A percentile compares a stretch with the other conserved stretches of the same genome.
Conservation (phyloP, 2,797 vertebrate genomes). For the Sebastes diploproa region DNA sequence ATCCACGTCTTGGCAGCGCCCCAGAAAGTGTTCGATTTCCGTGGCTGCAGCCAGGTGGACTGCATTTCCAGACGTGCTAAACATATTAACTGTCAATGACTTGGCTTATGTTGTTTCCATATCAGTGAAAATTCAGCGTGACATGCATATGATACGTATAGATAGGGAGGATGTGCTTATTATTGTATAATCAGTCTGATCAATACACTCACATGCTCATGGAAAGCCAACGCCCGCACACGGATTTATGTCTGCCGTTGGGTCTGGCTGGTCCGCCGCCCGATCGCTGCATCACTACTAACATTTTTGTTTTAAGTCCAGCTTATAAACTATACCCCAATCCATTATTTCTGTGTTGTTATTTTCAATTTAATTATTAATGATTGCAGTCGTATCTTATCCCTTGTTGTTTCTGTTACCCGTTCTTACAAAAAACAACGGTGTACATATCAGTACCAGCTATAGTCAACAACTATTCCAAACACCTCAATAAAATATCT, state of each 20-base stretch:
- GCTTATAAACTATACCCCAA: background rate
- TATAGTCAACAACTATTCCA: background rate
- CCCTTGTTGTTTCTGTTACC: background rate
- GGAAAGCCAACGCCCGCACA: too few relatives aligned
- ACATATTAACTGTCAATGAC: background rate
- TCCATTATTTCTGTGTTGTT: background rate
- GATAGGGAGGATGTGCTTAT: background rate
- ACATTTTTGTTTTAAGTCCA: background rate
- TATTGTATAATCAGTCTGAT: background rate
- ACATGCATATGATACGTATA: background rate
- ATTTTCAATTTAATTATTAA: background rate
- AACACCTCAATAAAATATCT: background rate
- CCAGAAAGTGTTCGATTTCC: background rate
- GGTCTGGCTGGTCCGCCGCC: background rate
- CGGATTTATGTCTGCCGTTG: too few relatives aligned
- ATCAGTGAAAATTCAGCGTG: background rate
- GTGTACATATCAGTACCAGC: background rate
- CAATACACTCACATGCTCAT: too few relatives aligned
- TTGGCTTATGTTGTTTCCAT: background rate
- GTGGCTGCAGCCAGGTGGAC: rapidly evolving
- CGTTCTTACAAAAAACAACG: background rate
- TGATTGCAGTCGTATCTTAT: background rate
- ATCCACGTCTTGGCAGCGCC: background rate
- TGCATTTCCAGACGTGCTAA: background rate
- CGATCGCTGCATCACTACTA: background rate